Percentiles rank a stretch among this genome's conserved stretches.
These are phyloP conservation scores for Xestobium rufovillosum DNA, from an alignment of 2,888 invertebrate genomes.

Conservation along the genomic window DNA sequence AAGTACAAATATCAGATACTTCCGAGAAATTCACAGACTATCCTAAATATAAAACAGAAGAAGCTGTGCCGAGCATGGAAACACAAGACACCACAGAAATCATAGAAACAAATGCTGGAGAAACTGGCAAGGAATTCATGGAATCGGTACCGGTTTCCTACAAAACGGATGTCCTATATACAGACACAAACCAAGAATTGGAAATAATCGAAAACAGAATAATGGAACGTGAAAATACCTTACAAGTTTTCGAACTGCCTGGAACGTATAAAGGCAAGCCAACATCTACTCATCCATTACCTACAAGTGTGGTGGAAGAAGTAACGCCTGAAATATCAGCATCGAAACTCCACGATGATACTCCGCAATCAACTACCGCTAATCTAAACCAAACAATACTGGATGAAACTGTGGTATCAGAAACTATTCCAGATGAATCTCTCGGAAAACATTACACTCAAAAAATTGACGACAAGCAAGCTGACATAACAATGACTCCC, in stretches of 20 bases:
- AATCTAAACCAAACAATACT: slow-evolving; percentile 41
- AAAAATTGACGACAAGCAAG: slow-evolving; percentile 40
- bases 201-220: slow-evolving; percentile 55
- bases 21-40: slow-evolving; percentile 47
- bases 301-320: slow-evolving; percentile 47
- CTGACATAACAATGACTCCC: slow-evolving; percentile 38
- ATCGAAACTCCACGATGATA: slow-evolving; percentile 25
- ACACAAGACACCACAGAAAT: slow-evolving; percentile 59
- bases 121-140: slow-evolving; percentile 52
- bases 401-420: slow-evolving; percentile 45
- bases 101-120: slow-evolving; percentile 53
- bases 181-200: slow-evolving; percentile 53
- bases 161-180: slow-evolving; percentile 43
- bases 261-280: slow-evolving; percentile 48
- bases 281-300: slow-evolving; percentile 45
- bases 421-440: slow-evolving; percentile 50
- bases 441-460: slow-evolving; percentile 38
- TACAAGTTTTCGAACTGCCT: slow-evolving; percentile 46
- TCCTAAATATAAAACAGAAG: slow-evolving; percentile 50
- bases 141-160: slow-evolving; percentile 36
- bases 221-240: slow-evolving; percentile 57
- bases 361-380: slow-evolving; percentile 37
- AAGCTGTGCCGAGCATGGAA: slow-evolving; percentile 47
- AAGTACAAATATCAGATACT: slow-evolving; percentile 51
- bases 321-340: slow-evolving; percentile 43